phyloP scores from a whole-genome alignment of 2,888 invertebrate species.

The Priapulus caudatus region DNA sequence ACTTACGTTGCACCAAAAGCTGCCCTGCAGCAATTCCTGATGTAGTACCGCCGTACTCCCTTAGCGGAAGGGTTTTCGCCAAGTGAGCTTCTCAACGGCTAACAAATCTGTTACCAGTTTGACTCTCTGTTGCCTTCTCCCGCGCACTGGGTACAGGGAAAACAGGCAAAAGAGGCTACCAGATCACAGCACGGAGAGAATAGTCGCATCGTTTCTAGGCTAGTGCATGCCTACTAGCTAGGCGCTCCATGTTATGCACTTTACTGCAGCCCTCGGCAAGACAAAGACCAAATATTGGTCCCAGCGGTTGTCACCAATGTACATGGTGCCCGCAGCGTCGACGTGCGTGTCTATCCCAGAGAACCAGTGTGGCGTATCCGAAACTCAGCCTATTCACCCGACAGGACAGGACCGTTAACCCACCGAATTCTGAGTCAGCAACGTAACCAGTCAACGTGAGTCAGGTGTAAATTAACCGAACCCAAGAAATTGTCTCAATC shows the following conservation, averaged over 20 bases:
- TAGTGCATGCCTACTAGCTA: no score
- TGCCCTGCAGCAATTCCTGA: conserved; percentile 14
- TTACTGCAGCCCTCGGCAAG: conserved; percentile 9
- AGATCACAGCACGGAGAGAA: no score
- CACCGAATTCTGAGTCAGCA: no score
- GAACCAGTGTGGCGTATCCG: no score
- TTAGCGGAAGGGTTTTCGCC: conserved; percentile 9
- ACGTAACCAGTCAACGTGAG: no score
- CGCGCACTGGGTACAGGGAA: conserved; percentile 5
- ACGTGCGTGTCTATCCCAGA: conserved; percentile 9
- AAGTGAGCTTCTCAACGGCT: conserved; percentile 10
- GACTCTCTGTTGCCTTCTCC: conserved; percentile 10
- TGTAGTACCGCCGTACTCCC: conserved; percentile 7
- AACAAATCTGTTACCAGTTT: conserved; percentile 7
- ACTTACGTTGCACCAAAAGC: conserved; percentile 11
- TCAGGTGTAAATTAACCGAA: no score
- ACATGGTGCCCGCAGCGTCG: not conserved
- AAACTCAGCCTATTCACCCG: no score
- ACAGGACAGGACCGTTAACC: no score
- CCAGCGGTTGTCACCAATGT: conserved; percentile 12
- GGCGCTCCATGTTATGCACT: no score
- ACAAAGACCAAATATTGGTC: conserved; percentile 13
- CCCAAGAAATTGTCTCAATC: no score
- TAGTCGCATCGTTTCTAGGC: no score
- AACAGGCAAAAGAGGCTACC: not conserved